Evolutionary conservation across 2,113 vertebrate genomes (phyloP).

Genomic region (Motacilla alba): DNA sequence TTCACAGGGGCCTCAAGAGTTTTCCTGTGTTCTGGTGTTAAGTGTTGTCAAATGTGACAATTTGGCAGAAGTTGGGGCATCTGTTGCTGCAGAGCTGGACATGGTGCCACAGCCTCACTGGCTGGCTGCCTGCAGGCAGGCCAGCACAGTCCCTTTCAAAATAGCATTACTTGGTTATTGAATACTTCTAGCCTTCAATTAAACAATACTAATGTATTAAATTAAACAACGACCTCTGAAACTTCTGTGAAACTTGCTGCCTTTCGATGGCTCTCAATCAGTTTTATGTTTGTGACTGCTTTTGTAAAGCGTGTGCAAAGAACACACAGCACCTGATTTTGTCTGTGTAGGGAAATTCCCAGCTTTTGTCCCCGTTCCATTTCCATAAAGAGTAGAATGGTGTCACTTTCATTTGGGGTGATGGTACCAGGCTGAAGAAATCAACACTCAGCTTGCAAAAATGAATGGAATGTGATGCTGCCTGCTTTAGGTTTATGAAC

Average conservation of each 20-base stretch:
- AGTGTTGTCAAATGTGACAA: not conserved
- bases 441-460: not conserved
- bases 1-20: not conserved
- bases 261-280: not conserved
- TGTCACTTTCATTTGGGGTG: not conserved
- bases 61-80: not conserved
- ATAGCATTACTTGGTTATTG: fast-evolving
- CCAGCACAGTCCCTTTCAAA: not conserved
- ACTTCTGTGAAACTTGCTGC: not conserved
- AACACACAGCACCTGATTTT: not conserved
- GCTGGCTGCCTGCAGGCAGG: not conserved
- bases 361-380: not conserved
- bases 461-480: not conserved
- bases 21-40: not conserved
- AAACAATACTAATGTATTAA: not conserved
- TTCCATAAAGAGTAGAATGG: not conserved
- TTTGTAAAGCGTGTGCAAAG: fast-evolving
- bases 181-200: not conserved
- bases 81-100: not conserved
- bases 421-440: not conserved
- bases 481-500: not conserved
- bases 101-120: not conserved
- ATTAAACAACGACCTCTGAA: not conserved
- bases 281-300: not conserved
- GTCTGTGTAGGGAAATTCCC: not conserved